These are phyloP conservation scores for Epistrophella euchroma DNA, from an alignment of 2,888 invertebrate species.

Conservation along the genomic window DNA sequence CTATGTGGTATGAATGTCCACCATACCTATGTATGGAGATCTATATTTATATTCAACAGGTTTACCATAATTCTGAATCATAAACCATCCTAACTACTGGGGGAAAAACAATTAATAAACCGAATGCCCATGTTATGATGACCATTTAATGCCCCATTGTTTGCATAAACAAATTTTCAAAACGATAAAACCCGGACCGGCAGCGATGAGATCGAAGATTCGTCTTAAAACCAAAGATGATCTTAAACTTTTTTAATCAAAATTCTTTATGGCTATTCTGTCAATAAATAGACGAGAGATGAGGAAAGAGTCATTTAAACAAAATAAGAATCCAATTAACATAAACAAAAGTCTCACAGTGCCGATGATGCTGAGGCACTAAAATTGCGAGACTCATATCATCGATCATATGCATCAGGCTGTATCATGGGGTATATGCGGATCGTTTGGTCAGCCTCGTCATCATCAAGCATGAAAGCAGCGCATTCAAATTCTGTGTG, in stretches of 20 bases:
- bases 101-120: constrained; percentile 67
- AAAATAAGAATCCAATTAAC: constrained; percentile 62
- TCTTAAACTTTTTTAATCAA: constrained; percentile 69
- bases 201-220: constrained; percentile 6
- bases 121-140: constrained; percentile 69
- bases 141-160: constrained; percentile 69
- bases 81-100: constrained; percentile 62
- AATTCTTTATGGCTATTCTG: constrained; percentile 69
- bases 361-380: constrained; percentile 26
- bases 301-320: constrained; percentile 10
- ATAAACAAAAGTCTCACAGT: constrained; percentile 69
- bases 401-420: constrained; percentile 60
- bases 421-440: constrained; percentile 32
- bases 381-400: constrained; percentile 64
- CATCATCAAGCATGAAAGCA: constrained; percentile 28
- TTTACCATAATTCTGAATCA: not conserved
- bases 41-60: not conserved
- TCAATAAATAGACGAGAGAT: constrained; percentile 67
- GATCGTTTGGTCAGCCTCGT: constrained; percentile 14
- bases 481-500: constrained; percentile 53
- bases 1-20: no score
- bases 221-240: constrained; percentile 12
- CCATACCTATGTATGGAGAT: no score
- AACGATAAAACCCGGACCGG: constrained; percentile 50
- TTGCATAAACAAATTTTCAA: constrained; percentile 71